Conservation (phyloP, 2,888 invertebrate species). For the Oasisia sp. region DNA sequence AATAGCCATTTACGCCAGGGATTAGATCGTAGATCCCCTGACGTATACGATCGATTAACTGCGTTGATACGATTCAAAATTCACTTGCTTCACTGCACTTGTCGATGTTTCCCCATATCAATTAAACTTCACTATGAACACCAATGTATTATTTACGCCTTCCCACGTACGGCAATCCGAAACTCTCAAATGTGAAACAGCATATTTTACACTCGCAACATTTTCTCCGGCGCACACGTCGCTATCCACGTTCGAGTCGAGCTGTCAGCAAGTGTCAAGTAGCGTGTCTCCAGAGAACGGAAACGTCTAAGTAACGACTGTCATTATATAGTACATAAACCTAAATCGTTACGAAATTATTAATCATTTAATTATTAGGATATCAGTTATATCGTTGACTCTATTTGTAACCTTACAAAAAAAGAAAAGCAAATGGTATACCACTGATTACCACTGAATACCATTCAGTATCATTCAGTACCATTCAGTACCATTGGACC, state of each 20-base stretch:
- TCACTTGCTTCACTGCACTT: not conserved
- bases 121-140: not conserved
- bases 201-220: not conserved
- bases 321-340: too few species aligned
- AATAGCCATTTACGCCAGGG: not conserved
- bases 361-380: too few species aligned
- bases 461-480: too few species aligned
- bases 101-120: not conserved
- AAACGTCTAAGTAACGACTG: not conserved
- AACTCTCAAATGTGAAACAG: not conserved
- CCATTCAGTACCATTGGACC: too few species aligned
- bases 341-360: too few species aligned
- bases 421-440: too few species aligned
- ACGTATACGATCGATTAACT: not conserved
- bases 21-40: not conserved
- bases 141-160: not conserved
- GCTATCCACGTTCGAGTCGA: not conserved
- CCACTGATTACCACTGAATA: too few species aligned
- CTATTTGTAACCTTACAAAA: too few species aligned
- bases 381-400: too few species aligned
- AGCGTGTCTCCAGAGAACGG: not conserved
- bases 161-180: not conserved
- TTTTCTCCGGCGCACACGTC: not conserved
- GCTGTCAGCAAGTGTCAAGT: not conserved
- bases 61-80: not conserved